Percentiles rank a stretch among this genome's conserved stretches.
phyloP scores from a whole-genome alignment of 1,140 invertebrate species.

The Psilanteris sp. region DNA sequence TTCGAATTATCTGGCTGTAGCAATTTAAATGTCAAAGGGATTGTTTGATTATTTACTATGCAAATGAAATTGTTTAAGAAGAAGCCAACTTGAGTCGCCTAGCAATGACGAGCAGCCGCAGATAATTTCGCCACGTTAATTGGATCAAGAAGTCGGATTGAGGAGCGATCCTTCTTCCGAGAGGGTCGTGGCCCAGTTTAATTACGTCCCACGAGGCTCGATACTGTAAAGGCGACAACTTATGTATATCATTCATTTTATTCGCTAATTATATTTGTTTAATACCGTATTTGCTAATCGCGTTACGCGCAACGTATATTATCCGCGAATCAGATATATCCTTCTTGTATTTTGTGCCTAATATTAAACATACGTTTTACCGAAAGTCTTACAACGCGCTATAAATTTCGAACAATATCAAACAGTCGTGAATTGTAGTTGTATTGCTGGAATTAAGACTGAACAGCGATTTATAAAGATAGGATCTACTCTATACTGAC shows the following conservation, averaged over 20 bases:
- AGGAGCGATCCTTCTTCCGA: constrained; percentile 65
- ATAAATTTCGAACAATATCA: too few relatives aligned
- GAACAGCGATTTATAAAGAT: too few relatives aligned
- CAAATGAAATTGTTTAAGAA: constrained; percentile 79
- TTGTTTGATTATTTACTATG: constrained; percentile 79
- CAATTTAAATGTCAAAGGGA: constrained; percentile 79
- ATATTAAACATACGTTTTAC: too few relatives aligned
- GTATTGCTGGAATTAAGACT: too few relatives aligned
- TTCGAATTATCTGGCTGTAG: constrained; percentile 59
- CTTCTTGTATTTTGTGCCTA: too few relatives aligned
- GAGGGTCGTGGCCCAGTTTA: constrained; percentile 66
- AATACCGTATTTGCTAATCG: too few relatives aligned
- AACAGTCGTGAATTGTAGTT: too few relatives aligned
- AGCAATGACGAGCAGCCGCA: constrained; percentile 63
- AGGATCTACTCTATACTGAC: too few relatives aligned
- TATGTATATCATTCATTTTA: constrained; percentile 48
- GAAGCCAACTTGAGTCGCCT: constrained; percentile 62
- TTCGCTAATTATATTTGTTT: too few relatives aligned
- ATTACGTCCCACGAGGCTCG: constrained; percentile 65
- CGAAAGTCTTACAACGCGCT: too few relatives aligned
- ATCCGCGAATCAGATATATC: too few relatives aligned
- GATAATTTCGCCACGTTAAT: constrained; percentile 75
- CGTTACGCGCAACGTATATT: too few relatives aligned
- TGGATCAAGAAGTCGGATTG: constrained; percentile 75
- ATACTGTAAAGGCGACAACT: constrained; percentile 62